phyloP scores from a whole-genome alignment of 2,797 vertebrate genomes.

The Fistularia tabacaria region DNA sequence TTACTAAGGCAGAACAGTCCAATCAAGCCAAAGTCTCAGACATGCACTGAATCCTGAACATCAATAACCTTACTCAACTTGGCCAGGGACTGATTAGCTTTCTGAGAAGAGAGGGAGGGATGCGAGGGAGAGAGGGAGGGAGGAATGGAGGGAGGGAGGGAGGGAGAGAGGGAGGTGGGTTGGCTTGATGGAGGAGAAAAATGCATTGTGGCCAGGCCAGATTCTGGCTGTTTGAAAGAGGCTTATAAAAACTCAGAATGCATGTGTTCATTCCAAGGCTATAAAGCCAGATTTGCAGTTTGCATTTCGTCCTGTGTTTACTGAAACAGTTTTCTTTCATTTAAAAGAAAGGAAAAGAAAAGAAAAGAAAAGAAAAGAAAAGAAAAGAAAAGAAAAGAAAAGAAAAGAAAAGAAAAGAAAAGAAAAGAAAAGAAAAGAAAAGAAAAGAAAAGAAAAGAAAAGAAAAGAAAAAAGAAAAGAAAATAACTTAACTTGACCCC shows the following conservation, averaged over 20 bases:
- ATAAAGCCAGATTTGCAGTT: slow-evolving; percentile 52
- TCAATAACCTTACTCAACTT: slow-evolving; percentile 55
- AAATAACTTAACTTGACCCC: no score
- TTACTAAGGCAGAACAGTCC: slow-evolving; percentile 25
- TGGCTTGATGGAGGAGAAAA: slow-evolving; percentile 32
- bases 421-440: no score
- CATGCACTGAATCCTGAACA: slow-evolving; percentile 49
- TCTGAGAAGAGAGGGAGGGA: slow-evolving; percentile 30
- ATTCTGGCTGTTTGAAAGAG: slow-evolving; percentile 53
- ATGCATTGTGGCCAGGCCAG: slow-evolving; percentile 56
- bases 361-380: no score
- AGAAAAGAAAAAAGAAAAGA: no score
- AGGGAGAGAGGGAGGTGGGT: slow-evolving; percentile 21
- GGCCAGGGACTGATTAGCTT: slow-evolving; percentile 43
- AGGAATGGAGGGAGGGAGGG: slow-evolving; percentile 12
- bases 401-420: no score
- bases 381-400: no score
- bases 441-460: no score
- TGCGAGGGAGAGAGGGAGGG: slow-evolving; percentile 22
- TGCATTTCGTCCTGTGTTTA: slow-evolving; percentile 34
- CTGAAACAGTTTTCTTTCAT: slow-evolving; percentile 12
- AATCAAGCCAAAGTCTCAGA: slow-evolving; percentile 41
- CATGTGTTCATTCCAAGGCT: slow-evolving; percentile 54
- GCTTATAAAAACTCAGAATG: slow-evolving; percentile 62
- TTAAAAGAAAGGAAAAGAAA: no score